phyloP scores from a whole-genome alignment of 2,888 invertebrate genomes.

The Chrysina gloriosa region DNA sequence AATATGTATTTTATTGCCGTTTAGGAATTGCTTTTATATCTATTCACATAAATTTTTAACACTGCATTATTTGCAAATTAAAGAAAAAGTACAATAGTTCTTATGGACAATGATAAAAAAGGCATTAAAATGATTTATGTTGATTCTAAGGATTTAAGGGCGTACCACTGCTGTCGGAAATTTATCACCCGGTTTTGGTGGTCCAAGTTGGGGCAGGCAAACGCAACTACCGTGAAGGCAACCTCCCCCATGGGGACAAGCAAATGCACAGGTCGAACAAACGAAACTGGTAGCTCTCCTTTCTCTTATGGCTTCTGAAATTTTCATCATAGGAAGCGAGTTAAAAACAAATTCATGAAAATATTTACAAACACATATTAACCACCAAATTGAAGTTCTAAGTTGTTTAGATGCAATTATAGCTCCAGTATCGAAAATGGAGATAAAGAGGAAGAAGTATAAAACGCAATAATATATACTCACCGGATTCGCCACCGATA shows the following conservation, averaged over 20 bases:
- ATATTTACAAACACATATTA: background rate
- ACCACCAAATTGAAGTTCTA: too few relatives aligned
- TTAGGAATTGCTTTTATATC: background rate
- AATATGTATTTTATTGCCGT: too few relatives aligned
- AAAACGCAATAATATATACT: too few relatives aligned
- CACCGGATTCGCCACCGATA: background rate
- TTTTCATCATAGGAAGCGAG: background rate
- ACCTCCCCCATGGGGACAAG: conserved; percentile 34
- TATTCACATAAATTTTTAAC: background rate
- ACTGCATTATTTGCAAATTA: background rate
- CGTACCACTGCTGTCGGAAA: background rate
- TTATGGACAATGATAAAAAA: conserved; percentile 1
- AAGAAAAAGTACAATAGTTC: background rate
- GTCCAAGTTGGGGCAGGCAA: conserved; percentile 12
- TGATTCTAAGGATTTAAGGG: background rate
- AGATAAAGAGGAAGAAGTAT: too few relatives aligned
- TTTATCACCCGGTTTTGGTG: background rate
- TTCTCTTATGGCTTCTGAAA: conserved; percentile 29
- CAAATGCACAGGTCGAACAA: conserved; percentile 36
- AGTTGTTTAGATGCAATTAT: too few relatives aligned
- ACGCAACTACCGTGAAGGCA: conserved; percentile 30
- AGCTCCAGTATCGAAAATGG: too few relatives aligned
- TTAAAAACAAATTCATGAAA: background rate
- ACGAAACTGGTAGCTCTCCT: conserved; percentile 37
- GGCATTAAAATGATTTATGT: background rate